Evolutionary conservation across 2,888 invertebrate species (phyloP).

Genomic region (Eugnorisma glareosa): DNA sequence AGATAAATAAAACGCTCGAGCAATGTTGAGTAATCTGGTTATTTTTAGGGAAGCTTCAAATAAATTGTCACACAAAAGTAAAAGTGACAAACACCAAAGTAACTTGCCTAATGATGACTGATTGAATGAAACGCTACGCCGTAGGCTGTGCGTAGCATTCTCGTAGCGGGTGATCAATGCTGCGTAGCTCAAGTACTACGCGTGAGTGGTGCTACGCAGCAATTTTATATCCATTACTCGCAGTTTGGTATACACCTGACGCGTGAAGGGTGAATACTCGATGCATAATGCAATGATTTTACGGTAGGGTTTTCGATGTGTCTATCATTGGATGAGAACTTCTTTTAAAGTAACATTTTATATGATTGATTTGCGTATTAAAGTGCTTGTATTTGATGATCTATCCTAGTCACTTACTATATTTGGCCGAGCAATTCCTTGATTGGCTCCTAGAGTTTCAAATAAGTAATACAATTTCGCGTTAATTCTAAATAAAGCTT

Average conservation of each 20-base stretch:
- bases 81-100: slow-evolving; percentile 10
- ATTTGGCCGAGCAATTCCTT: neutral
- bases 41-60: slow-evolving; percentile 3
- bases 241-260: slow-evolving; percentile 40
- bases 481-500: too few relatives aligned
- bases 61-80: slow-evolving; percentile 4
- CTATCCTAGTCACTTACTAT: neutral
- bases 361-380: neutral
- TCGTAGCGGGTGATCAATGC: slow-evolving; percentile 46
- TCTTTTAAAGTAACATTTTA: neutral
- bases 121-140: slow-evolving; percentile 41
- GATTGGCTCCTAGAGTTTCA: neutral
- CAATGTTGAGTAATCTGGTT: neutral
- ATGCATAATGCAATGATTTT: slow-evolving; percentile 34
- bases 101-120: slow-evolving; percentile 23
- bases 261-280: slow-evolving; percentile 22
- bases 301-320: neutral
- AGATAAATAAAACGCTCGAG: neutral
- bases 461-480: neutral
- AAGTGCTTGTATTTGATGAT: too few relatives aligned
- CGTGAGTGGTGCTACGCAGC: slow-evolving; percentile 50
- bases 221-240: slow-evolving; percentile 57
- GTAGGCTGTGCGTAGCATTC: slow-evolving; percentile 49
- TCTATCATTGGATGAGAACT: neutral
- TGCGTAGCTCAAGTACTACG: slow-evolving; percentile 55